phyloP scores from a whole-genome alignment of 2,113 vertebrate genomes.

The Paradoxurus hermaphroditus region DNA sequence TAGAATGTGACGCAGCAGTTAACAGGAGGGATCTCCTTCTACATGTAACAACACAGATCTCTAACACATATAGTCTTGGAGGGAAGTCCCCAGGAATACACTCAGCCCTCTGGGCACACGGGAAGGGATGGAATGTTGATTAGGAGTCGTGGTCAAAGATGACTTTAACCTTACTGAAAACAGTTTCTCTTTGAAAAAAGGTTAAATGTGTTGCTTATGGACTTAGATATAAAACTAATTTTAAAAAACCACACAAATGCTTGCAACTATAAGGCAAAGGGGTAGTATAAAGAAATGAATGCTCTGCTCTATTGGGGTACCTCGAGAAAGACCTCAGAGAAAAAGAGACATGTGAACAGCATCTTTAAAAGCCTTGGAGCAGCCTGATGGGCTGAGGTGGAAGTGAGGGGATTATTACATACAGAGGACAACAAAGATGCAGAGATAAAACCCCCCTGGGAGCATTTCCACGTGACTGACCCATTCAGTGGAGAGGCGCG shows the following conservation, averaged over 20 bases:
- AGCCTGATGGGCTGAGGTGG: background rate
- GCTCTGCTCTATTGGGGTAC: background rate
- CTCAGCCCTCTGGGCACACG: background rate
- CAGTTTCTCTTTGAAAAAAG: background rate
- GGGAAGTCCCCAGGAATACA: background rate
- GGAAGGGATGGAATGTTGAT: background rate
- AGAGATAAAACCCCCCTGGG: background rate
- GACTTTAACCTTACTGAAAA: background rate
- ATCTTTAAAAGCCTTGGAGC: background rate
- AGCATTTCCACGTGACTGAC: background rate
- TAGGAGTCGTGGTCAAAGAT: background rate
- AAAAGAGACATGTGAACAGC: background rate
- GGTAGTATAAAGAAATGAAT: background rate
- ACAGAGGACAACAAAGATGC: background rate
- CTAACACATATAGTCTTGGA: background rate
- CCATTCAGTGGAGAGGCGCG: background rate
- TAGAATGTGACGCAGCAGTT: background rate
- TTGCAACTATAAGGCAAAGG: background rate
- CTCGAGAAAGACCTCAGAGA: background rate
- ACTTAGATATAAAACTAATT: conserved; percentile 14
- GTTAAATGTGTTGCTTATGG: background rate
- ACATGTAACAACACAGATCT: background rate
- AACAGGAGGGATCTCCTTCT: background rate
- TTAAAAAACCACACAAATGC: background rate
- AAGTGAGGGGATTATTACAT: background rate